Evolutionary conservation across 2,797 vertebrate genomes (phyloP), one percentile per base, ranked within the genome.

Genomic region (Acrocephalus scirpaceus): DNA sequence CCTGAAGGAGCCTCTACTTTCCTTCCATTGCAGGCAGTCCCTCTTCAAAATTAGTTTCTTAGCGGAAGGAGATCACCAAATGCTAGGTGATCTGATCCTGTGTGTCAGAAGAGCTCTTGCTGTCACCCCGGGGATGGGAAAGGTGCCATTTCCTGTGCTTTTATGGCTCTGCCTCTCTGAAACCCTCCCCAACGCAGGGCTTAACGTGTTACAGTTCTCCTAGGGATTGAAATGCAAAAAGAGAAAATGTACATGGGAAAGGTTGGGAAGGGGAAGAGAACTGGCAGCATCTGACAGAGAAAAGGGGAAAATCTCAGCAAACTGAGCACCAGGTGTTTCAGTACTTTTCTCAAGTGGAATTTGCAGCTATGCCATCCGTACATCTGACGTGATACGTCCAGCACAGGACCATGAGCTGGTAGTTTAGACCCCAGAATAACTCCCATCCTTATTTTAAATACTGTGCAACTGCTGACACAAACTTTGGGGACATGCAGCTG

Each of bases 381-480:
- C 34, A 9, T 32, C 32, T 47, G 69, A 54, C 70, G 29, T 81
- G 3, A 0, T 23, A 16, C 0, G 0, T 64, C 85, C 72, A 74
- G 75, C 60, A n/a, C 38, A 51, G 78, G 78, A 44, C 61, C 69
- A n/a, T 4, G 69, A 88, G 45, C 71, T 76, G 38, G 21, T 22
- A 60, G n/a, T 45, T 93, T 45, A 53, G 21, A 47, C 36, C 13
- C 25, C 61, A 88, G 81, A 85, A 74, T 74, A 82, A 67, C 32
- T 87, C 75, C 32, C 36, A 80, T 45, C 53, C 18, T 13, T 73
- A 27, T 76, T 70, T 88, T 60, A 40, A 89, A 87, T 25, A 25
- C 60, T 23, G 7, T 82, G 36, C 51, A 67, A 91, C 23, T 91
- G 81, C 91, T 94, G 92, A 89, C 64, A 85, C 77, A 82, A 92